A percentile compares a stretch with the other conserved stretches of the same genome.
phyloP scores from a whole-genome alignment of 2,797 vertebrate genomes.

The Orestias chungarensis region DNA sequence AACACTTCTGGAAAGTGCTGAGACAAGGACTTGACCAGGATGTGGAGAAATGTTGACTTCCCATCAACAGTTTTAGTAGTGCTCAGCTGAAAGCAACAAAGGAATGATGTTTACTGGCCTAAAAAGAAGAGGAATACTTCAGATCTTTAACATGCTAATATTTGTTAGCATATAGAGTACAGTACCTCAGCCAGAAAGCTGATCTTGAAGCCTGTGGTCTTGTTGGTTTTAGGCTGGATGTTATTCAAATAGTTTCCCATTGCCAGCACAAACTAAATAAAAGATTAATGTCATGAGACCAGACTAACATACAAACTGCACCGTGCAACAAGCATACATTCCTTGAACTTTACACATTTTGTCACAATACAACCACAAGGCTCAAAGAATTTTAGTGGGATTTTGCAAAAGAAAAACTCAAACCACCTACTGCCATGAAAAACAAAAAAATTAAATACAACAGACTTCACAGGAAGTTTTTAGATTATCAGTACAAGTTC shows the following conservation, averaged over 20 bases:
- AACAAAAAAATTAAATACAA: not conserved
- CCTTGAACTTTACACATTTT: not conserved
- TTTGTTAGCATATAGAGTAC: not conserved
- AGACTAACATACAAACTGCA: not conserved
- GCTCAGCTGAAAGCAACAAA: constrained; percentile 84
- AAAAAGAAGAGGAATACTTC: not conserved
- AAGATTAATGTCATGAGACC: not conserved
- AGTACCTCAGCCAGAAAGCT: constrained; percentile 95
- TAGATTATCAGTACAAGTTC: too few relatives aligned
- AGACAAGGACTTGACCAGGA: constrained; percentile 95
- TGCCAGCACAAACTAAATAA: constrained; percentile 91
- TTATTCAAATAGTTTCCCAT: constrained; percentile 99
- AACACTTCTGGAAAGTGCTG: constrained; percentile 97
- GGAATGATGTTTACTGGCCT: not conserved
- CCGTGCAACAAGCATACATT: not conserved
- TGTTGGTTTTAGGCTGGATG: constrained; percentile 91
- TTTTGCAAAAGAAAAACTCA: not conserved
- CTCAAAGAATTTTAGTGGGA: not conserved
- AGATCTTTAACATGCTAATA: not conserved
- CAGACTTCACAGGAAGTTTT: not conserved
- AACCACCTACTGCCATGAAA: not conserved
- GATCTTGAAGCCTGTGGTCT: constrained; percentile 97
- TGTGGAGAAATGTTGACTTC: constrained; percentile 97
- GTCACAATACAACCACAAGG: not conserved
- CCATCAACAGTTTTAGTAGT: constrained; percentile 98